phyloP scores from a whole-genome alignment of 2,113 vertebrate genomes.

The Archocentrus centrarchus region DNA sequence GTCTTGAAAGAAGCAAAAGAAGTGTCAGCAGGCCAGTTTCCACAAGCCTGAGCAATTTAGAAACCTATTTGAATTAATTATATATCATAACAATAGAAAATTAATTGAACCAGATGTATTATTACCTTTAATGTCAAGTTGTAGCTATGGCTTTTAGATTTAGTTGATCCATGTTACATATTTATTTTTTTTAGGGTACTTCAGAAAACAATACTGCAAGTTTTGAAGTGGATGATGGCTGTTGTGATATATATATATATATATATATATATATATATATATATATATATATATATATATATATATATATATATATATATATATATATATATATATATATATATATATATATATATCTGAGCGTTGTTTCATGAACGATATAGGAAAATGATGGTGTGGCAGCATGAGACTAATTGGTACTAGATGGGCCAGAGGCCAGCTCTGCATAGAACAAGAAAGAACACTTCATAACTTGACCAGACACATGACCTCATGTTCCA shows the following conservation, averaged over 20 bases:
- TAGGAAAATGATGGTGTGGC: not conserved
- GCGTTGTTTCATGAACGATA: not conserved
- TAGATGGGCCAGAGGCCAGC: conserved; percentile 22
- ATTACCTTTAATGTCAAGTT: not conserved
- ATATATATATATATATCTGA: not conserved
- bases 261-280: not conserved
- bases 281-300: not conserved
- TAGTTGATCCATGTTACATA: no score
- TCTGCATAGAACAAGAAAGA: not conserved
- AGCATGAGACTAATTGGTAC: conserved; percentile 34
- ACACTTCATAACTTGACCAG: conserved; percentile 38
- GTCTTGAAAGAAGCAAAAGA: conserved; percentile 10
- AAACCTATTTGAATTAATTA: not conserved
- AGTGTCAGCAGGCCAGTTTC: conserved; percentile 21
- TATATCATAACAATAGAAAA: not conserved
- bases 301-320: not conserved
- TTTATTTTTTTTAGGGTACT: not conserved
- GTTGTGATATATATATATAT: not conserved
- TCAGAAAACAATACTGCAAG: not conserved
- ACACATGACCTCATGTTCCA: conserved; percentile 55
- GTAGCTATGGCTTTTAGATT: no score
- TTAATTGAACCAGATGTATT: not conserved
- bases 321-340: not conserved
- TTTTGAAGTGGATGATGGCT: not conserved
- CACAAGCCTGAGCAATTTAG: not conserved